Evolutionary conservation across 2,797 vertebrate species (phyloP), one percentile per base, ranked within the genome.

Genomic region (Protosalanx chinensis): DNA sequence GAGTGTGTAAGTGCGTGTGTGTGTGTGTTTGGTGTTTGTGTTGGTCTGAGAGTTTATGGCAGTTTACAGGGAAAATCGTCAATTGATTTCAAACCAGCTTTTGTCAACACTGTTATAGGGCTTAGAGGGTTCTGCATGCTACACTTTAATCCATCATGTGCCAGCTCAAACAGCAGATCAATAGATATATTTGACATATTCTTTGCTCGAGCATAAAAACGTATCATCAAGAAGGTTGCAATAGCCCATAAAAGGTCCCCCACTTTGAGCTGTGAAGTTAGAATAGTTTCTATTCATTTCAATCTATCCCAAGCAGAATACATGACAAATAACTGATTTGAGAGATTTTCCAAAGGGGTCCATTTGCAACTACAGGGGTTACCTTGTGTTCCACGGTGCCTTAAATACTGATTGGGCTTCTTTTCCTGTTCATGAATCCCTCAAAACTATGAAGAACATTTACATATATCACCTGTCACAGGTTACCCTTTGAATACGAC

Each of bases 51-150:
- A 64, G 74, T 76, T 68, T 64, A 67, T 67, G 29, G n/a, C 41
- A 20, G 58, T 60, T 23, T 60, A 29, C 29, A 20, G n/a, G 58
- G 6, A 35, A 20, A 16, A 70, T 63, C 3, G 4, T 56, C 16
- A 16, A 70, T 78, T 81, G 72, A 72, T 79, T 64, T 60, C 35
- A 73, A 79, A 80, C 71, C 64, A 58, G 79, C 76, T n/a, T 59
- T 73, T 76, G 77, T 65, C 74, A 30, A 84, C 73, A 85, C 76
- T 56, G 15, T 56, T 56, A 53, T n/a, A 8, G 51, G 41, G 41
- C 1, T 13, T 46, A 12, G 41, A 46, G 12, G 41, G 41, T 12
- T 46, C 41, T 3, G 41, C 10, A 13, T 12, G 10, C 41, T 46
- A 13, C 41, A 13, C 41, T 46, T 8, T 46, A 46, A 46, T 46